phyloP scores from a whole-genome alignment of 2,888 invertebrate genomes.

The Strigamia transsilvanica region DNA sequence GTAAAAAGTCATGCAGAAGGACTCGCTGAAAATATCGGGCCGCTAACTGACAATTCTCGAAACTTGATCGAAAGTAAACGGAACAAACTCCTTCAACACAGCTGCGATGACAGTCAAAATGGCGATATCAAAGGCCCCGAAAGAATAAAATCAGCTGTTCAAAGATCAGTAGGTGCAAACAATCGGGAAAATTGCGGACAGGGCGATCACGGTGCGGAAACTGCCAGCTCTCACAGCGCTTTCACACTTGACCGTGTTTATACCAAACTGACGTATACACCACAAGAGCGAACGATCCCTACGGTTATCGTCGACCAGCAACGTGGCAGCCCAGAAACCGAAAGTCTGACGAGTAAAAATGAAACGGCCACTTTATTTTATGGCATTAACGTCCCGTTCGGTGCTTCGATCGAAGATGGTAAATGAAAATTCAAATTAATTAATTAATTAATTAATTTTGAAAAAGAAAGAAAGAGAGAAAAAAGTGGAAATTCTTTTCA shows the following conservation, averaged over 20 bases:
- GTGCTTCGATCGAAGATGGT: not conserved
- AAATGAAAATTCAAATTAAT: too few species aligned
- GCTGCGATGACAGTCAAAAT: slow-evolving; percentile 10
- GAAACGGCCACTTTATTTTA: not conserved
- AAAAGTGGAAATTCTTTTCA: not conserved
- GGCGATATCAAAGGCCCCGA: not conserved
- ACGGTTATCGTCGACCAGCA: too few species aligned
- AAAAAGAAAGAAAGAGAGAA: not conserved
- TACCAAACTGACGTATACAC: not conserved
- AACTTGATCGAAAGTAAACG: not conserved
- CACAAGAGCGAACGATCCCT: not conserved
- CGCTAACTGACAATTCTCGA: not conserved
- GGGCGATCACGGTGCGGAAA: slow-evolving; percentile 4
- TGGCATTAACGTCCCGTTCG: not conserved
- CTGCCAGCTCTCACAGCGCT: not conserved
- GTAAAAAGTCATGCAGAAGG: not conserved
- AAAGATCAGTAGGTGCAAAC: not conserved
- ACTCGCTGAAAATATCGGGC: not conserved
- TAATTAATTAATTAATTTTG: too few species aligned
- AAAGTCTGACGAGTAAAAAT: not conserved
- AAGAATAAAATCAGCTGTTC: not conserved
- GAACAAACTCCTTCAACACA: not conserved
- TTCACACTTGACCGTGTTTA: not conserved
- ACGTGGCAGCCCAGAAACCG: not conserved
- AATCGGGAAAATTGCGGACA: slow-evolving; percentile 7